Conservation (phyloP, 2,797 vertebrate species). For the Loris lydekkerianus region DNA sequence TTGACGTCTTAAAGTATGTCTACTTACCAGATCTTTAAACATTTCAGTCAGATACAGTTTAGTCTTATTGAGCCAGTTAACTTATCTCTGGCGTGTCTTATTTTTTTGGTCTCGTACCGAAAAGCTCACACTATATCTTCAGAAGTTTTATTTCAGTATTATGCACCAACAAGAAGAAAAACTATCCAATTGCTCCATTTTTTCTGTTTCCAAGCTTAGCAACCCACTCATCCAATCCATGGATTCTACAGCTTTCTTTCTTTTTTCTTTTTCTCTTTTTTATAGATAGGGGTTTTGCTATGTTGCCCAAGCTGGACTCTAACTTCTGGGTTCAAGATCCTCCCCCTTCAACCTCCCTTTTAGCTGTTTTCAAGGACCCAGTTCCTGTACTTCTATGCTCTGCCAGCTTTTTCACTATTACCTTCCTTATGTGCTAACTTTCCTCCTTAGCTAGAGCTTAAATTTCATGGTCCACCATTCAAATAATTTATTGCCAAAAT, state of each 20-base stretch:
- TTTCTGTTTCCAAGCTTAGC: background rate
- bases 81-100: background rate
- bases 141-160: conserved; percentile 48
- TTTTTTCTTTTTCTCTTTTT: no score
- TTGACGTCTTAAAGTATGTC: background rate
- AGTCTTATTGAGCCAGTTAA: conserved; percentile 25
- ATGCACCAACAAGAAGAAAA: background rate
- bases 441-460: background rate
- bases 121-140: background rate
- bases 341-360: no score
- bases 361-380: no score
- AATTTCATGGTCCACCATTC: background rate
- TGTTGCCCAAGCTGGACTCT: no score
- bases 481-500: conserved; percentile 5
- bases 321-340: no score
- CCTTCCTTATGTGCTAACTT: background rate
- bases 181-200: background rate
- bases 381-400: no score
- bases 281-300: no score
- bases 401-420: background rate
- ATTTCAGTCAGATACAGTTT: background rate
- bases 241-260: background rate
- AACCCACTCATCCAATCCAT: background rate
- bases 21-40: background rate
- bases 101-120: conserved; percentile 4